A percentile compares a stretch with the other conserved stretches of the same genome.
These are phyloP conservation scores for Rhyacichthys aspro DNA, from an alignment of 2,797 vertebrate species.

Conservation along the genomic window DNA sequence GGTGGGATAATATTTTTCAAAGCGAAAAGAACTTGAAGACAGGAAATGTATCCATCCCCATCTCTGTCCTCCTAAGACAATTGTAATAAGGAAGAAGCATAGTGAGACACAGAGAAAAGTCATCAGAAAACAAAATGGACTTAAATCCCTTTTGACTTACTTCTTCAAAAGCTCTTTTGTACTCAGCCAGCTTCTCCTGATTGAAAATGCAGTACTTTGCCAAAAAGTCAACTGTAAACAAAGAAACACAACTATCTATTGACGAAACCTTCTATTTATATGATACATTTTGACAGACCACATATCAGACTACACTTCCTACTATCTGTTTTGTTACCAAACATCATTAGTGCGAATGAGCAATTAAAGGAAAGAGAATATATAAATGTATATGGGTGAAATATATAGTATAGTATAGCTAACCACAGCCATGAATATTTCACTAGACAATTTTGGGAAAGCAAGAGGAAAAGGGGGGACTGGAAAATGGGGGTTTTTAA, in stretches of 20 bases:
- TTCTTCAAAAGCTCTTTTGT: constrained; percentile 94
- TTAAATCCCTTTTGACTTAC: constrained; percentile 87
- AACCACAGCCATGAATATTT: constrained; percentile 66
- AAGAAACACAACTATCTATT: constrained; percentile 35
- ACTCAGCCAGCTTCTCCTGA: constrained; percentile 87
- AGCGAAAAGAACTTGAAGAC: constrained; percentile 77
- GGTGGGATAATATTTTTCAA: constrained; percentile 77
- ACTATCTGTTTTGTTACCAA: too few species aligned
- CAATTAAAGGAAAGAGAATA: too few species aligned
- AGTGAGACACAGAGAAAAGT: constrained; percentile 31
- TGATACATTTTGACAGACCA: too few species aligned
- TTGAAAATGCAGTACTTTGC: constrained; percentile 93
- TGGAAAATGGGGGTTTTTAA: constrained; percentile 63
- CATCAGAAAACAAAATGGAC: constrained; percentile 47
- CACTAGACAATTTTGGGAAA: constrained; percentile 53
- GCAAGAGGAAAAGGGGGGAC: constrained; percentile 28
- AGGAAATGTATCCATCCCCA: constrained; percentile 78
- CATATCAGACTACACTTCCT: too few species aligned
- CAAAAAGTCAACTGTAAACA: constrained; percentile 91
- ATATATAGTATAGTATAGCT: constrained; percentile 25
- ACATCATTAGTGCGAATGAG: too few species aligned
- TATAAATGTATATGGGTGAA: too few species aligned
- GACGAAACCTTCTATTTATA: too few species aligned
- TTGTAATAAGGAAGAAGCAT: neutral
- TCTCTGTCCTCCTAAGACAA: constrained; percentile 70